Percentiles rank a stretch among this genome's conserved stretches.
These are phyloP conservation scores for Pygoscelis antarcticus DNA, from an alignment of 2,113 vertebrate species.

Conservation along the genomic window DNA sequence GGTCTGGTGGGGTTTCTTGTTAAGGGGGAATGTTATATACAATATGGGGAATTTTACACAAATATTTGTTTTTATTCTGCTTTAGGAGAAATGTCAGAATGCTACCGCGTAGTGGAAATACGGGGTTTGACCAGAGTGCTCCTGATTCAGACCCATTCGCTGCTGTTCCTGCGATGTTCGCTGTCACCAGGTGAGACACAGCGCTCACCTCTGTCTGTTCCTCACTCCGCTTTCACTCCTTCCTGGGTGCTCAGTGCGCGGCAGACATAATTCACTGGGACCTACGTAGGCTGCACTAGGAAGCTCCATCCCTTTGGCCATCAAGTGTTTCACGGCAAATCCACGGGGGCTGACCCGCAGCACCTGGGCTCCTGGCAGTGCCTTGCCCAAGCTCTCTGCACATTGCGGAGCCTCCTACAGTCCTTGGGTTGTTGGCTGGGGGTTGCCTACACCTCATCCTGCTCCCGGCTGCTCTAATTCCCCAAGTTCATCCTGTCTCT, in stretches of 20 bases:
- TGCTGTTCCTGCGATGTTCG: neutral
- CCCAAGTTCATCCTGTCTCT: fast-evolving
- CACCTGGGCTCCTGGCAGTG: neutral
- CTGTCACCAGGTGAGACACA: fast-evolving
- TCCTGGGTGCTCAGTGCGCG: fast-evolving
- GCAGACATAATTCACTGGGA: neutral
- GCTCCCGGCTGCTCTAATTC: neutral
- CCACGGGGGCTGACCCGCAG: neutral
- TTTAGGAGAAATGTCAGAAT: neutral
- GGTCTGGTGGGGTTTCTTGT: neutral
- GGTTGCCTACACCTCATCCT: neutral
- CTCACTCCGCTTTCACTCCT: neutral
- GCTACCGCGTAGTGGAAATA: fast-evolving
- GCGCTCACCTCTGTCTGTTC: neutral
- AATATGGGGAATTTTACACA: neutral
- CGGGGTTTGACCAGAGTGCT: fast-evolving
- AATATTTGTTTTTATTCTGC: neutral
- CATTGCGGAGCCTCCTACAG: fast-evolving
- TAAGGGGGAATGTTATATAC: neutral
- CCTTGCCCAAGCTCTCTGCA: neutral
- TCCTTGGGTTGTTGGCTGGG: neutral
- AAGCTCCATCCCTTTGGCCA: neutral
- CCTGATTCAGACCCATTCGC: fast-evolving
- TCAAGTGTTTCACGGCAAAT: neutral
- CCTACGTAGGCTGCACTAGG: fast-evolving